A percentile compares a stretch with the other conserved stretches of the same genome.
phyloP scores from a whole-genome alignment of 2,113 vertebrate genomes.

The Halichoerus grypus region DNA sequence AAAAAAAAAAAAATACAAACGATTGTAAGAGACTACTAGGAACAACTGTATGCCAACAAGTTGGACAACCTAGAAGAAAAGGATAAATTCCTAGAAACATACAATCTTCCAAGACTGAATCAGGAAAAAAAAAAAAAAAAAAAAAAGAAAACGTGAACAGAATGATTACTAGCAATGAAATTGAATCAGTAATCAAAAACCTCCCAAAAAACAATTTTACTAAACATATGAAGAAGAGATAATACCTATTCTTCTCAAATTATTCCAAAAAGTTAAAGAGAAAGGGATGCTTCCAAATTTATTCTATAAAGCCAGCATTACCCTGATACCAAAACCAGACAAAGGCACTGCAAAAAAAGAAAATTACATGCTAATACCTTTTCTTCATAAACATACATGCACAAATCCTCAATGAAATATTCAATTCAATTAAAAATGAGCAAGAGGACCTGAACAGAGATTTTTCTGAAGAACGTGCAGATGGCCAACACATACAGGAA shows the following conservation, averaged over 20 bases:
- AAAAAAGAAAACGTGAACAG: neutral
- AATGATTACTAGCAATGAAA: neutral
- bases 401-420: neutral
- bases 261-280: neutral
- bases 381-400: neutral
- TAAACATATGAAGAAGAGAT: neutral
- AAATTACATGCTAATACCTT: neutral
- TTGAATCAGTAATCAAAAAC: neutral
- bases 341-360: neutral
- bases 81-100: neutral
- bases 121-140: neutral
- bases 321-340: neutral
- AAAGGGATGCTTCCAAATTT: neutral
- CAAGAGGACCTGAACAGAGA: neutral
- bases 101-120: neutral
- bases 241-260: neutral
- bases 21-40: neutral
- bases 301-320: neutral
- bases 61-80: neutral
- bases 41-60: neutral
- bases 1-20: neutral
- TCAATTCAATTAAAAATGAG: neutral
- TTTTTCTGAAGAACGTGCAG: neutral
- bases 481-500: neutral
- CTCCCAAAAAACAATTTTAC: neutral